These are phyloP conservation scores for Labia minor DNA, from an alignment of 2,888 invertebrate species.

Conservation along the genomic window DNA sequence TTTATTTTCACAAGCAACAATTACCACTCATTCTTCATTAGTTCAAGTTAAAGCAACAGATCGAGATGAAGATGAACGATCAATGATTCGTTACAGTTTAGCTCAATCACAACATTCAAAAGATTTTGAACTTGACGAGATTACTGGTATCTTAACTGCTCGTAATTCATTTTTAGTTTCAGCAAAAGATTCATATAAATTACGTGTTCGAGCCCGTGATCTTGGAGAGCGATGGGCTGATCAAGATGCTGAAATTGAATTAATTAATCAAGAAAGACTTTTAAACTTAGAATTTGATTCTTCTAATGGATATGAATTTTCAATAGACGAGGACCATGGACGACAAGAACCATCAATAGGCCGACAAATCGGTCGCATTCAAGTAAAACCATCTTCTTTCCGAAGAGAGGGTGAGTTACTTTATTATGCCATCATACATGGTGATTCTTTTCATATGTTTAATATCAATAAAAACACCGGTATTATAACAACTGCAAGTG, in stretches of 20 bases:
- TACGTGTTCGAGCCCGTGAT: conserved; percentile 71
- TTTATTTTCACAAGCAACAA: conserved; percentile 56
- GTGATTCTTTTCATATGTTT: conserved; percentile 68
- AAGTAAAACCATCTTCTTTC: conserved; percentile 37
- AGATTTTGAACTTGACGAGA: conserved; percentile 72
- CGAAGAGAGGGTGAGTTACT: conserved; percentile 35
- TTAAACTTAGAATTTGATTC: conserved; percentile 65
- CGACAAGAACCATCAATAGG: conserved; percentile 47
- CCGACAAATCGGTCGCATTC: conserved; percentile 67
- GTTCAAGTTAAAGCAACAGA: conserved; percentile 72
- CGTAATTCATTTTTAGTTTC: conserved; percentile 51
- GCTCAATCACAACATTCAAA: not conserved
- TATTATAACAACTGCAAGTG: conserved; percentile 61
- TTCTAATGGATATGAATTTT: conserved; percentile 68
- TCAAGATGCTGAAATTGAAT: conserved; percentile 69
- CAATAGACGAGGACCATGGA: conserved; percentile 69
- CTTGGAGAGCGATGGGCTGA: conserved; percentile 61
- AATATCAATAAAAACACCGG: conserved; percentile 70
- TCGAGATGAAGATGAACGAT: conserved; percentile 80
- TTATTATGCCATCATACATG: conserved; percentile 66
- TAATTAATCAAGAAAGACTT: conserved; percentile 59
- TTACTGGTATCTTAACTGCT: conserved; percentile 62
- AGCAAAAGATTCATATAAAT: conserved; percentile 56
- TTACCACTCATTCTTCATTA: conserved; percentile 50
- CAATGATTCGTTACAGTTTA: conserved; percentile 63